A percentile compares a stretch with the other conserved stretches of the same genome.
Evolutionary conservation across 2,113 vertebrate genomes (phyloP).

Genomic region (Sminthopsis crassicaudata): DNA sequence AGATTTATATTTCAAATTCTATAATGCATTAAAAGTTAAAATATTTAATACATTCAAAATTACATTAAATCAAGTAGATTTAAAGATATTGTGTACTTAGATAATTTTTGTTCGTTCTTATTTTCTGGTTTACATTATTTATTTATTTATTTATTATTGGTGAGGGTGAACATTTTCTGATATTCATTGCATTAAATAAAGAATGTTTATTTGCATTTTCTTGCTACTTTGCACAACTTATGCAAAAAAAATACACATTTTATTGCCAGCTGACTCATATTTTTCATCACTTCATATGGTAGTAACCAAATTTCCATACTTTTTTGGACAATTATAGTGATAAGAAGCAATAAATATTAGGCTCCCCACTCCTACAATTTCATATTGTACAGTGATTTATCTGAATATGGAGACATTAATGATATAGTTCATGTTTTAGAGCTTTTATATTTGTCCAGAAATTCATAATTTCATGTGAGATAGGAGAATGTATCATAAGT

Average conservation of each 20-base stretch:
- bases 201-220: conserved; percentile 7
- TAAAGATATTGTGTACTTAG: background rate
- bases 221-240: background rate
- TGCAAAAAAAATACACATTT: background rate
- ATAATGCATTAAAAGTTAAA: conserved; percentile 34
- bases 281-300: too few species aligned
- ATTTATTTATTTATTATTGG: conserved; percentile 20
- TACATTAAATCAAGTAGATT: background rate
- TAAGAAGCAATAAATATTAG: background rate
- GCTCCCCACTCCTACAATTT: background rate
- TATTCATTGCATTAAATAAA: background rate
- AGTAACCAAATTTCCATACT: background rate
- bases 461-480: background rate
- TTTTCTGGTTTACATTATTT: conserved; percentile 28
- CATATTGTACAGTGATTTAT: background rate
- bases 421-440: background rate
- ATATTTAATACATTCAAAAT: background rate
- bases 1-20: background rate
- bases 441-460: background rate
- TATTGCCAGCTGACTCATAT: background rate
- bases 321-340: background rate
- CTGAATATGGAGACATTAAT: background rate
- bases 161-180: conserved; percentile 25
- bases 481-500: too few species aligned
- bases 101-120: background rate